Evolutionary conservation across 2,113 vertebrate species (phyloP).

Genomic region (Cynoglossus semilaevis): DNA sequence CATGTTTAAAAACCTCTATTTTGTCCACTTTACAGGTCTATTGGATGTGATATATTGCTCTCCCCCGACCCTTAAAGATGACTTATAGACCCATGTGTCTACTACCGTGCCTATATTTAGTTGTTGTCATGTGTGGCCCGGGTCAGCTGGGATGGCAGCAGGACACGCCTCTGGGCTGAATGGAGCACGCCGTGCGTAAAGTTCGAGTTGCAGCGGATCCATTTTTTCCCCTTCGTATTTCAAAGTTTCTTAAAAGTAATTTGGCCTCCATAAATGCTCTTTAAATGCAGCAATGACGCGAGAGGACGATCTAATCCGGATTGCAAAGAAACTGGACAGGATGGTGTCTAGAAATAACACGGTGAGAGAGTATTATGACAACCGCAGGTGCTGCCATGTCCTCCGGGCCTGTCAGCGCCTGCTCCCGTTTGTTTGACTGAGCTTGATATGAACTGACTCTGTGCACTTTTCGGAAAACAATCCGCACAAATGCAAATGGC

Average conservation of each 20-base stretch:
- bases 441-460: neutral
- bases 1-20: too few relatives aligned
- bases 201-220: slow-evolving; percentile 44
- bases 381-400: slow-evolving; percentile 55
- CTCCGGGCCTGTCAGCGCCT: slow-evolving; percentile 26
- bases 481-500: neutral
- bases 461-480: too few relatives aligned
- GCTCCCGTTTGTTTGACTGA: neutral
- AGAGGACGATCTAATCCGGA: slow-evolving; percentile 87
- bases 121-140: slow-evolving; percentile 60
- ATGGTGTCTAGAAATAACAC: slow-evolving; percentile 93
- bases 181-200: slow-evolving; percentile 64
- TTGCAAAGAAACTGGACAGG: slow-evolving; percentile 91
- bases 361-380: slow-evolving; percentile 81
- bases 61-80: too few relatives aligned
- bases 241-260: neutral
- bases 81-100: slow-evolving; percentile 9
- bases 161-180: slow-evolving; percentile 70
- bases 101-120: slow-evolving; percentile 72
- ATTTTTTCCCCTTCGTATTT: slow-evolving; percentile 19
- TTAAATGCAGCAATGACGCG: slow-evolving; percentile 81
- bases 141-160: slow-evolving; percentile 56
- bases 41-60: too few relatives aligned
- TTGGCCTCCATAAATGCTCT: slow-evolving; percentile 1
- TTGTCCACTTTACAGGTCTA: too few relatives aligned